Base-by-base conservation (phyloP, 1,140 invertebrate species). In the Papilio helenus region DNA sequence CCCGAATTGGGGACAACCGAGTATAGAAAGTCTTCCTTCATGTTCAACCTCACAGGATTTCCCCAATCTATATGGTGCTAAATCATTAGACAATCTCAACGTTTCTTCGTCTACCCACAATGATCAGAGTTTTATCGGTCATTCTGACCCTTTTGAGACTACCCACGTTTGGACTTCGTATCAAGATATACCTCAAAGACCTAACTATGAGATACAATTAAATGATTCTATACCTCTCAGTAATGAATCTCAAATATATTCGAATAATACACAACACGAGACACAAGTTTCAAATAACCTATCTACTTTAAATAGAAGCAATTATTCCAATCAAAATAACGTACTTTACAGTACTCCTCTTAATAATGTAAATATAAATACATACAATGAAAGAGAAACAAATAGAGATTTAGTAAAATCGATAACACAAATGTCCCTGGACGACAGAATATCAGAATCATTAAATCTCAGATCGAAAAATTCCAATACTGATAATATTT, bases 391-490 rank as follows among this genome's bases (percentile, higher is more conserved):
- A 72, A 86, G 82, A 20, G 87, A 88, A 39, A 80, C 84, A 2
- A 86, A 74, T 65, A 77, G 12, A 34, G 76, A 77, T 42, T 65
- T 89, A 20, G 76, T 86, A 0, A 86, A 82, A 39, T 85, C 90
- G 0, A 39, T 93, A 79, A 86, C 89, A 39, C 80, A 89, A 58
- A 92, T 94, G 89, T 94, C 93, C n/a, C 80, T 94, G 68, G 93
- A 94, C 79, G 93, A 94, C 71, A 87, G 89, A 88, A 94, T 93
- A 77, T 94, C 93, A 0, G 91, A 94, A 88, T 93, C 93, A 8
- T 77, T 94, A 80, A 94, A 94, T 89, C 91, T 94, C 81, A 90
- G 92, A 87, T 87, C 90, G 20, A 94, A 92, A 71, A 93, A 93
- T 74, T 91, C 88, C 0, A 93, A 93, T 78, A 86, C 79, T 71